Evolutionary conservation across 30 jellyfish, hydroid and myxozoan species (phyloP).

Genomic region (Mastigias papua): DNA sequence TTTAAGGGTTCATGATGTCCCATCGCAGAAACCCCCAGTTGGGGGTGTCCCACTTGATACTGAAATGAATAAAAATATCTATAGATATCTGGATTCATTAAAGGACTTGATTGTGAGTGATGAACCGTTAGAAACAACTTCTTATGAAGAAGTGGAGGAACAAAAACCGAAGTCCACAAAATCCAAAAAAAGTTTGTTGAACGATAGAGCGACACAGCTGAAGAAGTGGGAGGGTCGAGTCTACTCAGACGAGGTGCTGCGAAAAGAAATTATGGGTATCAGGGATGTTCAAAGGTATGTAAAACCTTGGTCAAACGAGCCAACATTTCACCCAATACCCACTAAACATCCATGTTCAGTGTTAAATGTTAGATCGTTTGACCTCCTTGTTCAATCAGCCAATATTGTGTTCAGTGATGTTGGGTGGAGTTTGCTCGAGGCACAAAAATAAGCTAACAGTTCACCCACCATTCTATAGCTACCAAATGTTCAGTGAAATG

Average conservation of each 20-base stretch:
- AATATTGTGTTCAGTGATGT: too few species aligned
- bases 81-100: constrained; percentile 28
- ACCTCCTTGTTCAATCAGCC: too few species aligned
- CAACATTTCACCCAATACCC: background rate
- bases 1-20: background rate
- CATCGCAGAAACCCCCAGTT: background rate
- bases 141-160: background rate
- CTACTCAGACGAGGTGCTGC: constrained; percentile 35
- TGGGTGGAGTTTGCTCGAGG: too few species aligned
- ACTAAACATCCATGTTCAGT: too few species aligned
- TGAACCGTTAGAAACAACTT: background rate
- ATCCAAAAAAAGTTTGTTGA: background rate
- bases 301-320: background rate
- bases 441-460: too few species aligned
- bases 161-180: background rate
- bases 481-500: too few species aligned
- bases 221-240: constrained; percentile 32
- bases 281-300: constrained; percentile 15
- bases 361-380: too few species aligned
- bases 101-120: constrained; percentile 10
- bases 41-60: background rate
- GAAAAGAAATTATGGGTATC: constrained; percentile 37
- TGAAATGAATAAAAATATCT: background rate
- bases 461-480: too few species aligned
- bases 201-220: background rate